A percentile compares a stretch with the other conserved stretches of the same genome.
phyloP scores from a whole-genome alignment of 2,888 invertebrate genomes.

The Lepidochrysops patricia region DNA sequence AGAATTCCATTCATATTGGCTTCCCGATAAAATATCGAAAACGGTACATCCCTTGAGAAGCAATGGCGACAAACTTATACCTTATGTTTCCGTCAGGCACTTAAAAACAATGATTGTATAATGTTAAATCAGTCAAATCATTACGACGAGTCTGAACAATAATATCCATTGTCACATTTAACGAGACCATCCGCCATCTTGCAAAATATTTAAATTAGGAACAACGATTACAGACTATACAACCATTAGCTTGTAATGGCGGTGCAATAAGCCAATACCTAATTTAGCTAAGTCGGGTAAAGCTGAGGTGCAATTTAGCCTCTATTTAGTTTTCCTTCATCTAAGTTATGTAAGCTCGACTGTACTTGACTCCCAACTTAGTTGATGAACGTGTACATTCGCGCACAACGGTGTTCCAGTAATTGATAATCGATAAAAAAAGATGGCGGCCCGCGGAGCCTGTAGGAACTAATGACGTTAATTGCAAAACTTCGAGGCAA shows the following conservation, averaged over 20 bases:
- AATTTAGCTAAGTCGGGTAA: conserved; percentile 3
- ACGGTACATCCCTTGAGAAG: too few species aligned
- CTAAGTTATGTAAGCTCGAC: conserved; percentile 46
- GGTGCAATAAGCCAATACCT: not conserved
- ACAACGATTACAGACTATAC: not conserved
- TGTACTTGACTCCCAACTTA: conserved; percentile 62
- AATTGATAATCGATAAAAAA: not conserved
- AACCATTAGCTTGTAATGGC: not conserved
- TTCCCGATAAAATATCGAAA: too few species aligned
- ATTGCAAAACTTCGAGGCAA: not conserved
- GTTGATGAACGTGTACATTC: conserved; percentile 53
- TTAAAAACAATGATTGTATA: too few species aligned
- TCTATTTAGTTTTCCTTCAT: conserved; percentile 12
- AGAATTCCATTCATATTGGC: too few species aligned
- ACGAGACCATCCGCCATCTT: not conserved
- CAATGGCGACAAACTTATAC: too few species aligned
- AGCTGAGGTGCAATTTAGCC: conserved; percentile 8
- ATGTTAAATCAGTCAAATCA: too few species aligned
- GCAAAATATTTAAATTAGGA: not conserved
- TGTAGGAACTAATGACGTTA: not conserved
- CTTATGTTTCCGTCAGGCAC: too few species aligned
- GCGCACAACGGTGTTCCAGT: conserved; percentile 24
- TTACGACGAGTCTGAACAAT: not conserved
- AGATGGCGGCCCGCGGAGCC: not conserved
- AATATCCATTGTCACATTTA: not conserved